Conservation (phyloP, 1,140 invertebrate genomes). For the Drosophila oshimai region DNA sequence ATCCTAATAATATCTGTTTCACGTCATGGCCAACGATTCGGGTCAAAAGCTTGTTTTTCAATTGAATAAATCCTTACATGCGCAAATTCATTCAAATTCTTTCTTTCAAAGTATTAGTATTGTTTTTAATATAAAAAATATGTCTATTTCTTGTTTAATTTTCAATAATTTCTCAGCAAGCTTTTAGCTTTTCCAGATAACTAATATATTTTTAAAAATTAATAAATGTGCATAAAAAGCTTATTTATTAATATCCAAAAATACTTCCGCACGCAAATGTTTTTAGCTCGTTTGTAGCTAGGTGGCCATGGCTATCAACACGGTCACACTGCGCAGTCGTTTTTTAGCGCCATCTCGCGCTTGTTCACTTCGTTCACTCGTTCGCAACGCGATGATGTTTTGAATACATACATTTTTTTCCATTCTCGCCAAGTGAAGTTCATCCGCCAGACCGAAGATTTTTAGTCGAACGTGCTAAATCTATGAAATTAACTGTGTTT, state of each 20-base stretch:
- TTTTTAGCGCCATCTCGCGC: conserved; percentile 4
- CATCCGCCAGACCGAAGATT: conserved; percentile 65
- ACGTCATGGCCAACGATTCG: too few species aligned
- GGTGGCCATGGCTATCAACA: background rate
- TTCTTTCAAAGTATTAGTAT: too few species aligned
- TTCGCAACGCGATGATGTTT: conserved; percentile 47
- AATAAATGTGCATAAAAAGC: too few species aligned
- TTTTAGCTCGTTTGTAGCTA: background rate
- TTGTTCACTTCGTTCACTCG: conserved; percentile 6
- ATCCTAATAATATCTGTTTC: too few species aligned
- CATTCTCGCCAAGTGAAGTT: conserved; percentile 72
- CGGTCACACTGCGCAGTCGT: background rate
- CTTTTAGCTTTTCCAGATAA: too few species aligned
- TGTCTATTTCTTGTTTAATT: too few species aligned
- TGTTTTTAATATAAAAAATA: too few species aligned
- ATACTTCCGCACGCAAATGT: background rate
- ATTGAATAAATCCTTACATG: too few species aligned
- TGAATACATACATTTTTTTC: conserved; percentile 76
- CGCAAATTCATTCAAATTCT: too few species aligned
- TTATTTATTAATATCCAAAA: background rate
- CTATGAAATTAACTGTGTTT: conserved; percentile 68
- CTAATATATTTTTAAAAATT: too few species aligned
- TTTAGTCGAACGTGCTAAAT: conserved; percentile 57
- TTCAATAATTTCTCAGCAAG: too few species aligned
- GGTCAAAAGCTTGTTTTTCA: too few species aligned